These are phyloP conservation scores for Mesocentrotus franciscanus DNA, from an alignment of 53 echinoderm and acorn worm genomes.

Conservation along the genomic window DNA sequence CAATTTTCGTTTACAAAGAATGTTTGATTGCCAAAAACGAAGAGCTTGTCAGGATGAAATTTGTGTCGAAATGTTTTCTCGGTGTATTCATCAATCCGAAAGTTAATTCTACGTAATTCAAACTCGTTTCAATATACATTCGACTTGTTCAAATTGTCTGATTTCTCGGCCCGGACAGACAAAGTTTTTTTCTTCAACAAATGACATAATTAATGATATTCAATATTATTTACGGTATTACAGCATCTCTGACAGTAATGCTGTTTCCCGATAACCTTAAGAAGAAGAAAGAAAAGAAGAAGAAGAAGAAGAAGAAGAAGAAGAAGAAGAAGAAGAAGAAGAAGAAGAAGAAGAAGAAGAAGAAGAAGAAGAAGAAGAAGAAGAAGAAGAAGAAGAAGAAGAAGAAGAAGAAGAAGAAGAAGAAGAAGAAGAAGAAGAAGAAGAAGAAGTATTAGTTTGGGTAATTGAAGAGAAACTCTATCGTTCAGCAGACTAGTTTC, in stretches of 20 bases:
- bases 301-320: neutral
- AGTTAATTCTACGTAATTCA: no score
- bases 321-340: slow-evolving; percentile 26
- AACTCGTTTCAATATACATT: no score
- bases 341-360: slow-evolving; percentile 21
- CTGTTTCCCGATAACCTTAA: no score
- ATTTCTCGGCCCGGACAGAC: no score
- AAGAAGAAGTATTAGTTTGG: neutral
- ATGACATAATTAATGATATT: no score
- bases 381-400: slow-evolving; percentile 33
- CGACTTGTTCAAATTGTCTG: no score
- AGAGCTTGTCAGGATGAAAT: neutral
- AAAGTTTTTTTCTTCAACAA: no score
- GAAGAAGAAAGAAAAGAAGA: no score
- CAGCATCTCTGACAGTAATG: no score
- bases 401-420: neutral
- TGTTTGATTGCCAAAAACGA: neutral
- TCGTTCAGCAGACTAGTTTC: no score
- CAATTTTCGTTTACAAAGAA: neutral
- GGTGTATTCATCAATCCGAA: neutral
- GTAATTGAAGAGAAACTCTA: no score
- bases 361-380: slow-evolving; percentile 11
- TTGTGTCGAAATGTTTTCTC: neutral
- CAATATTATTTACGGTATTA: no score
- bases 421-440: neutral